A percentile compares a stretch with the other conserved stretches of the same genome.
Evolutionary conservation across 2,888 invertebrate genomes (phyloP).

Genomic region (Chrysolina americana): DNA sequence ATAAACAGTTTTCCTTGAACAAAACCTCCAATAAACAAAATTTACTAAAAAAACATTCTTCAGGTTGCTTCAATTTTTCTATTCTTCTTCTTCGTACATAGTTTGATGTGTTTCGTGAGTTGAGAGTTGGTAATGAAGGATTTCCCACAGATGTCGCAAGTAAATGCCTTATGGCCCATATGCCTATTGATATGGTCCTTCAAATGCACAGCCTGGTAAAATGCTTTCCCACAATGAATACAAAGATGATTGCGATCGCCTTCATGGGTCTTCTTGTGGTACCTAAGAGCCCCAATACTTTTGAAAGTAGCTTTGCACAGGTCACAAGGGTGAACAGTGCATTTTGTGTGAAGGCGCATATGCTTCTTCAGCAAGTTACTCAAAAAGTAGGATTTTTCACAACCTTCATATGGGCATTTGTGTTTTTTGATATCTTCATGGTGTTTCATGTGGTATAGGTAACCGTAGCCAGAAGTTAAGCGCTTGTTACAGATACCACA

Average conservation of each 20-base stretch:
- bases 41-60: too few relatives aligned
- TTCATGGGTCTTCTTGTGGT: constrained; percentile 22
- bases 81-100: constrained; percentile 9
- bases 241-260: constrained; percentile 14
- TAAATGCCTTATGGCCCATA: constrained; percentile 6
- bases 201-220: constrained; percentile 23
- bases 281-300: not conserved
- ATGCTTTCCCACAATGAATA: constrained; percentile 16
- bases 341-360: constrained; percentile 4
- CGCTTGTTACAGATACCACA: constrained; percentile 22
- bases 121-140: not conserved
- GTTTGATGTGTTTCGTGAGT: constrained; percentile 12
- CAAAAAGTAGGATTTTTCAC: constrained; percentile 5
- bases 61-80: too few relatives aligned
- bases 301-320: constrained; percentile 2
- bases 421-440: constrained; percentile 18
- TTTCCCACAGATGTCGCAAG: constrained; percentile 17
- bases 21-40: too few relatives aligned
- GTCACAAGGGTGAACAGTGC: not conserved
- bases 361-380: constrained; percentile 10
- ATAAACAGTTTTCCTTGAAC: too few relatives aligned
- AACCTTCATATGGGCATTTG: constrained; percentile 20
- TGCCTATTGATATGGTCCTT: constrained; percentile 20
- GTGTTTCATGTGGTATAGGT: constrained; percentile 16
- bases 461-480: constrained; percentile 16